A percentile compares a stretch with the other conserved stretches of the same genome.
phyloP scores from a whole-genome alignment of 2,888 invertebrate genomes.

The Heliconius erato region DNA sequence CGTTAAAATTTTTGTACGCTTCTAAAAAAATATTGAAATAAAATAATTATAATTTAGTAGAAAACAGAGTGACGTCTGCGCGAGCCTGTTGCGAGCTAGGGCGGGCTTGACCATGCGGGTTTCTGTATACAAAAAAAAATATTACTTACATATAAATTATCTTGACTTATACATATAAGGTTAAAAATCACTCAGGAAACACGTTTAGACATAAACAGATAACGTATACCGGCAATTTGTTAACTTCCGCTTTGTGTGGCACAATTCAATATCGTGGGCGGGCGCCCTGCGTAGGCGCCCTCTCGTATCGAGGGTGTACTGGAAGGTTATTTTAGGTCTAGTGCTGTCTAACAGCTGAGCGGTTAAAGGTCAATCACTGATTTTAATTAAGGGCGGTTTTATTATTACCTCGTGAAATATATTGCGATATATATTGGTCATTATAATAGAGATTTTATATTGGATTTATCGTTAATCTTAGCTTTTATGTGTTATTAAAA shows the following conservation, averaged over 20 bases:
- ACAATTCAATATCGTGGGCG: conserved; percentile 15
- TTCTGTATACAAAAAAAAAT: too few species aligned
- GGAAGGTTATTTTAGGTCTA: not conserved
- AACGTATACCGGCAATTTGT: not conserved
- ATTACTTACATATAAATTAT: too few species aligned
- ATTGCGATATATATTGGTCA: not conserved
- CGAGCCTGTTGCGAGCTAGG: too few species aligned
- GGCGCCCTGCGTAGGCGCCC: conserved; percentile 31
- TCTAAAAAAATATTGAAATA: too few species aligned
- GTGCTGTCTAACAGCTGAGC: not conserved
- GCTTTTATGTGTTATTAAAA: too few species aligned
- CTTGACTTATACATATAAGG: too few species aligned
- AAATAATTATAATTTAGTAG: too few species aligned
- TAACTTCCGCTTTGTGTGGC: conserved; percentile 3
- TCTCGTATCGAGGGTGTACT: not conserved
- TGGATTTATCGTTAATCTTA: too few species aligned
- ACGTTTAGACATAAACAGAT: not conserved
- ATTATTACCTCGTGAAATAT: not conserved
- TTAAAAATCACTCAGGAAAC: not conserved
- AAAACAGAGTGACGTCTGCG: too few species aligned
- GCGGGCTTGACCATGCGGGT: too few species aligned
- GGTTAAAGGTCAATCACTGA: conserved; percentile 4
- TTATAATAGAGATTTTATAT: too few species aligned
- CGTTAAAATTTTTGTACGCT: too few species aligned
- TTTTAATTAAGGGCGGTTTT: not conserved